These are phyloP conservation scores for Sphenodon punctatus DNA, from an alignment of 2,797 vertebrate genomes.

Conservation along the genomic window DNA sequence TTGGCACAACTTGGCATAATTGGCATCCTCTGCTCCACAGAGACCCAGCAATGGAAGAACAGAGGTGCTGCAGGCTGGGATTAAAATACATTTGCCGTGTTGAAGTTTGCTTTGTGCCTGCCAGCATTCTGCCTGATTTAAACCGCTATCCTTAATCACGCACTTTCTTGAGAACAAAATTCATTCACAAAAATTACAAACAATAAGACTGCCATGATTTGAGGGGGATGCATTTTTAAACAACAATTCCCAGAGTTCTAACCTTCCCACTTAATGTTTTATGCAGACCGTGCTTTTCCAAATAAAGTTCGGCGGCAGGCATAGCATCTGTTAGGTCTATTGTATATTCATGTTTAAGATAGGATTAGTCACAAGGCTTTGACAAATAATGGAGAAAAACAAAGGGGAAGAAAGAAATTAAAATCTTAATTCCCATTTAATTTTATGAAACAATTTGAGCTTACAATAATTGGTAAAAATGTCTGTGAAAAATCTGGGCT, in stretches of 20 bases:
- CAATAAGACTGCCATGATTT: conserved; percentile 30
- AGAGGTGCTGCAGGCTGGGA: conserved; percentile 41
- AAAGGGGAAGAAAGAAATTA: conserved; percentile 56
- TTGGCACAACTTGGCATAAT: not conserved
- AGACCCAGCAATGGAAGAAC: conserved; percentile 8
- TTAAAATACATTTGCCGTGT: not conserved
- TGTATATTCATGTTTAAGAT: conserved; percentile 68
- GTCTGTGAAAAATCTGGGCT: conserved; percentile 5
- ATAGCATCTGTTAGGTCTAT: conserved; percentile 61
- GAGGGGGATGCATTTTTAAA: conserved; percentile 34
- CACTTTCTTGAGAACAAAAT: conserved; percentile 16
- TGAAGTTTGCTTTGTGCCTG: conserved; percentile 39
- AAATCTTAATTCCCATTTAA: conserved; percentile 53
- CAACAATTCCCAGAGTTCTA: not conserved
- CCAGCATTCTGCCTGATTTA: not conserved
- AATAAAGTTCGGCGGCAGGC: conserved; percentile 55
- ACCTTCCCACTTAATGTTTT: conserved; percentile 43
- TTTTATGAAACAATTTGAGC: conserved; percentile 54
- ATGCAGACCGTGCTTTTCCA: conserved; percentile 43
- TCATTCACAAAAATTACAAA: conserved; percentile 28
- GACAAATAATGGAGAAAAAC: conserved; percentile 60
- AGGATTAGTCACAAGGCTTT: conserved; percentile 64
- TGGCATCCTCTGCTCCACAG: conserved; percentile 21
- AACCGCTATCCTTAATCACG: conserved; percentile 50
- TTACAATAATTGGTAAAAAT: conserved; percentile 49